phyloP scores from a whole-genome alignment of 2,797 vertebrate genomes.

The Naso thynnoides region DNA sequence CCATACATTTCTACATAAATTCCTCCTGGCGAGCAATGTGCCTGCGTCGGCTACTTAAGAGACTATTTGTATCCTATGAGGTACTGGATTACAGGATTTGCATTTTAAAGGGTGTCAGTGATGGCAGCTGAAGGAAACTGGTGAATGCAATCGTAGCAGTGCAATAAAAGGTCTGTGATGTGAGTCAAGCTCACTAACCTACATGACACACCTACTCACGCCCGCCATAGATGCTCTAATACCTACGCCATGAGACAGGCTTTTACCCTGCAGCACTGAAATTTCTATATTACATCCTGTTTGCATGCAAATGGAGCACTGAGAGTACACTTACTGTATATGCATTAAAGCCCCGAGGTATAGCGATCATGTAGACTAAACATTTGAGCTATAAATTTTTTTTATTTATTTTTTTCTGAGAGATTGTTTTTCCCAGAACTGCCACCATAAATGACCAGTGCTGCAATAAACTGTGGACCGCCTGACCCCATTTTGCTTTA shows the following conservation, averaged over 20 bases:
- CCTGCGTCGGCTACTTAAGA: conserved; percentile 40
- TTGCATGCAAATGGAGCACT: conserved; percentile 6
- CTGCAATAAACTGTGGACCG: conserved; percentile 35
- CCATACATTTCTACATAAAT: conserved; percentile 40
- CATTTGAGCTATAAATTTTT: conserved; percentile 7
- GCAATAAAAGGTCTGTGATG: conserved; percentile 59
- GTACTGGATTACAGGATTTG: conserved; percentile 72
- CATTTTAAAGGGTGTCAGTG: conserved; percentile 69
- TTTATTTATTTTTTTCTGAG: conserved; percentile 17
- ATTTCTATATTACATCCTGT: conserved; percentile 38
- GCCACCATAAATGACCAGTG: conserved; percentile 21
- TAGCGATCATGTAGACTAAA: not conserved
- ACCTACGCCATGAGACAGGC: conserved; percentile 28
- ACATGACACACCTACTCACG: conserved; percentile 60
- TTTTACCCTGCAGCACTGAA: conserved; percentile 14
- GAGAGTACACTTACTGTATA: not conserved
- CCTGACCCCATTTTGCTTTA: conserved; percentile 37
- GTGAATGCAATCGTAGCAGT: conserved; percentile 46
- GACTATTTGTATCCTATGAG: conserved; percentile 58
- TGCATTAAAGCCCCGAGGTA: conserved; percentile 5
- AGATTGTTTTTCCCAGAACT: conserved; percentile 26
- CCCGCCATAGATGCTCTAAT: conserved; percentile 42
- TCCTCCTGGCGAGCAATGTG: conserved; percentile 22
- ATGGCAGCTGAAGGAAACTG: conserved; percentile 56
- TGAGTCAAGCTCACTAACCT: conserved; percentile 40